Base-by-base conservation (phyloP, 2,797 vertebrate genomes). In the Fundulus diaphanus region DNA sequence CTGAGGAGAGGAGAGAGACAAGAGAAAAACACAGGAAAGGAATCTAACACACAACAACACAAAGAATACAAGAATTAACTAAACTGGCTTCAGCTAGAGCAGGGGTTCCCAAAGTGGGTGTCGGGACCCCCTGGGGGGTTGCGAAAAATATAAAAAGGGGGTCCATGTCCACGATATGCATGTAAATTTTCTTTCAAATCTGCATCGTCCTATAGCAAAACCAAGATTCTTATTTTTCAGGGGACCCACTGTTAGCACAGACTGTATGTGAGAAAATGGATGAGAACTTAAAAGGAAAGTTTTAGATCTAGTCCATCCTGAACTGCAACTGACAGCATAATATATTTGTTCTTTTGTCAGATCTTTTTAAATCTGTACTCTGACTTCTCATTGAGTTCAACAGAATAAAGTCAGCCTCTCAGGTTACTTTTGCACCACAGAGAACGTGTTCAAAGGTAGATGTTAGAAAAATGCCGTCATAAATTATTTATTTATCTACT, bases 401-500 rank as follows among this genome's bases (percentile, higher is more conserved):
- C 16, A 22, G 59, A 63, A 51, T 22, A 51, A 51, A 63, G 48
- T 18, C 16, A 49, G 31, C 57, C 22, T 63, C 8, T 63, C 31
- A 37, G 22, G 20, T 63, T 35, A 22, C 16, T 22, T 63, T 35
- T 63, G 29, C 16, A 33, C 16, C 29, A 44, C 68, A 31, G 72
- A 40, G 74, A 80, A 15, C 12, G 0, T 12, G 48, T 63, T 80
- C 68, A 81, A 73, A 86, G 52, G 48, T 22, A 75, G 31, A 63
- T 68, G 61, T 24, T 65, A 65, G 12, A 65, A 61, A 31, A 74
- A 48, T 77, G 42, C 35, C 73, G 56, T 12, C 73, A 52, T 70
- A 7, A 80, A 81, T 80, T 6, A 82, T 70, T 81, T 33, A 80
- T 86, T 68, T 18, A 61, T 74, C 7, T 7, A 15, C 73, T 67